Evolutionary conservation across 2,888 invertebrate genomes (phyloP).

Genomic region (Auanema sp.): DNA sequence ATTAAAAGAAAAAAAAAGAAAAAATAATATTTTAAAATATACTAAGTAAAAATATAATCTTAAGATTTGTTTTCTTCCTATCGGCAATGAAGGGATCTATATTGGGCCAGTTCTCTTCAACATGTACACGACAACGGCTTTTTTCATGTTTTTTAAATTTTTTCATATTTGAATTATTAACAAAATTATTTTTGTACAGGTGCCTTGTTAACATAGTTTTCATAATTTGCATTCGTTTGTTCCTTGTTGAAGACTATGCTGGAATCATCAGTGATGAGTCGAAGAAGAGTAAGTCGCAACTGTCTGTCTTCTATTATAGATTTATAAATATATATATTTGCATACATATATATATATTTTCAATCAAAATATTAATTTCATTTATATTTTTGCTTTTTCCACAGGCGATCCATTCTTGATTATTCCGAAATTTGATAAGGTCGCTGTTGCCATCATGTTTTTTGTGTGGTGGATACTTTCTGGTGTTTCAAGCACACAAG

Average conservation of each 20-base stretch:
- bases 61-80: slow-evolving; percentile 18
- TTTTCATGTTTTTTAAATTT: slow-evolving; percentile 25
- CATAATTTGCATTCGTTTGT: background rate
- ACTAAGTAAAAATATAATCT: background rate
- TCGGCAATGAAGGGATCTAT: slow-evolving; percentile 8
- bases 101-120: slow-evolving; percentile 31
- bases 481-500: slow-evolving; percentile 13
- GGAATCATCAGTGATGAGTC: slow-evolving; percentile 38
- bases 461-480: slow-evolving; percentile 29
- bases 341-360: background rate
- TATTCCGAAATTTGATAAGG: slow-evolving; percentile 33
- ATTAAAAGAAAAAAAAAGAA: no score
- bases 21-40: background rate
- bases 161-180: background rate
- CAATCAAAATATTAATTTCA: background rate
- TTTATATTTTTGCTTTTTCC: slow-evolving; percentile 5
- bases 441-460: slow-evolving; percentile 26
- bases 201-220: background rate
- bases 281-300: slow-evolving; percentile 13
- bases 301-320: background rate
- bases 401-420: slow-evolving; percentile 23
- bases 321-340: background rate
- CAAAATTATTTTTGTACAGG: background rate
- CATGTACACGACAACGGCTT: slow-evolving; percentile 41
- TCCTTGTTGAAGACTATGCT: slow-evolving; percentile 35